Evolutionary conservation across 2,797 vertebrate genomes (phyloP), one percentile per base, ranked within the genome.

Genomic region (Rousettus madagascariensis): DNA sequence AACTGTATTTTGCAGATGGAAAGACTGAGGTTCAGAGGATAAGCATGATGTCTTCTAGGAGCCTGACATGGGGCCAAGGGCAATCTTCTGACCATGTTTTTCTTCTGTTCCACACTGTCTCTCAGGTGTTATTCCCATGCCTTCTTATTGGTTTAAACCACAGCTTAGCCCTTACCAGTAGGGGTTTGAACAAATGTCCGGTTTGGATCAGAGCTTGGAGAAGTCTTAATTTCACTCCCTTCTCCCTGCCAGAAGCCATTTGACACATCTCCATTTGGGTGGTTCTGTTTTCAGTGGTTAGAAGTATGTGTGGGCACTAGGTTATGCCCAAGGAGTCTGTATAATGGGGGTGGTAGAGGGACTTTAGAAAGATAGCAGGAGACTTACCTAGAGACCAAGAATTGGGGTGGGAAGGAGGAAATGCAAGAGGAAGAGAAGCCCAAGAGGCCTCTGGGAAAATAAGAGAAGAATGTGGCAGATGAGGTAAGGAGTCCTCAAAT

Each of bases 21-120:
- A 51, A 75, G 55, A 46, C 5, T 6, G 53, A 66, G 41, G 28
- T 17, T 49, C 5, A 15, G 49, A 3, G n/a, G 55, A 19, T 53
- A 24, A 57, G 6, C 36, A 13, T 8, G 49, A 38, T 19, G 22
- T n/a, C 55, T 6, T 30, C 11, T 2, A 28, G 17, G 7, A 22
- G 26, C 13, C 53, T 53, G 38, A 33, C 17, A 5, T 16, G 36
- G 38, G 33, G 22, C 33, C 0, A n/a, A 68, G 30, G 13, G 3
- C 12, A n/a, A 6, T 36, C 75, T 68, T 66, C 22, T 15, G 55
- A 63, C 38, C 3, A 4, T 6, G 16, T 0, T 0, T 46, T 16
- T 43, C 24, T 24, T 83, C n/a, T 41, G 24, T 41, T 33, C 38
- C 0, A 5, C 0, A 4, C 38, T 8, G 0, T 80, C 36, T 66